Evolutionary conservation across 2,888 invertebrate genomes (phyloP), one percentile per base, ranked within the genome.

Genomic region (Thymelicus acteon): DNA sequence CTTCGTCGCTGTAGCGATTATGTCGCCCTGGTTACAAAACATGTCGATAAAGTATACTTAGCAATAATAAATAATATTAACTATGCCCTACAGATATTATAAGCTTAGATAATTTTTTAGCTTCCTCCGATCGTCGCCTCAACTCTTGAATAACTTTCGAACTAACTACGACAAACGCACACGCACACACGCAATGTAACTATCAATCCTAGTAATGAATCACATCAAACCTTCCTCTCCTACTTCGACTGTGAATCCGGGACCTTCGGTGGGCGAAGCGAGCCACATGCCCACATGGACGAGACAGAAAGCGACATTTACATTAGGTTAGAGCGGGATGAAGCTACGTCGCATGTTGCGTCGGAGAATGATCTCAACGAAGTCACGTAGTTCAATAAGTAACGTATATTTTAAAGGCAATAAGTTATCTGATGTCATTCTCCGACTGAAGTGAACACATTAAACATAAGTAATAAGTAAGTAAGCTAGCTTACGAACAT

Each of bases 271-370:
- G 81, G 84, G 77, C 81, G 86, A 89, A 88, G 90, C 87, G 91
- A 84, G 82, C 81, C 84, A 82, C 83, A 85, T 80, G 79, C 84
- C 81, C 84, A 82, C 83, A 85, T 80, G 79, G 84, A 87, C 89
- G 90, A 91, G 92, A 93, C 91, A 91, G 87, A 91, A 92, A 93
- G 93, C 92, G 84, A 93, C 92, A 90, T 90, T 87, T 93, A 92
- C 91, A 92, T 75, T 24, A 88, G 87, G 93, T 93, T 93, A 93
- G 91, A 90, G 92, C 92, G 80, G 82, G 87, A 91, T 83, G 79
- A 84, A 84, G 84, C 85, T 82, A 85, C 76, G 76, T 81, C 76
- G 57, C 57, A 37, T 54, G 44, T 15, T 57, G 69, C 69, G 47
- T 37, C 62, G 37, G 63, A 58, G 47, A 58, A 69, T 63, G 57